Percentiles rank a stretch among this genome's conserved stretches.
Conservation (phyloP, 2,113 vertebrate species). For the Argyrosomus japonicus region DNA sequence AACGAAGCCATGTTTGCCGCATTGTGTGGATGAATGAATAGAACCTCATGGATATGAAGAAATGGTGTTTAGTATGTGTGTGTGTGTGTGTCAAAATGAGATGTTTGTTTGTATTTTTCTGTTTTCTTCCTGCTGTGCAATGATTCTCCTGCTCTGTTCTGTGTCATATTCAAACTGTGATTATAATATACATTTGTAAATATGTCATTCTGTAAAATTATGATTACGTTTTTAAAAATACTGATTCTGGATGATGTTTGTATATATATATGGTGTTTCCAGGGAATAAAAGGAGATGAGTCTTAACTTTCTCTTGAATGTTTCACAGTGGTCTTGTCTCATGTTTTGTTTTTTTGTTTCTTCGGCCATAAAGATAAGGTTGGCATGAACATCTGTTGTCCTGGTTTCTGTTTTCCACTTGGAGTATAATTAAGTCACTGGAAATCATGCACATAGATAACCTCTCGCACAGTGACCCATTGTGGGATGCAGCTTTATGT, state of each 20-base stretch:
- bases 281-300: slow-evolving; percentile 78
- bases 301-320: slow-evolving; percentile 47
- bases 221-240: slow-evolving; percentile 73
- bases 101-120: slow-evolving; percentile 26
- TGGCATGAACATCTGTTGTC: slow-evolving; percentile 13
- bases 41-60: slow-evolving; percentile 41
- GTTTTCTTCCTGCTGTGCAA: slow-evolving; percentile 42
- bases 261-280: slow-evolving; percentile 75
- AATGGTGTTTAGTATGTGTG: slow-evolving; percentile 6
- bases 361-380: not conserved
- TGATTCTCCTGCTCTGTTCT: slow-evolving; percentile 44
- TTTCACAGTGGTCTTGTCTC: not conserved
- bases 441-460: not conserved
- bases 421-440: not conserved
- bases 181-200: slow-evolving; percentile 84
- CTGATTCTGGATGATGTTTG: slow-evolving; percentile 66
- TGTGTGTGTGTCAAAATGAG: not conserved
- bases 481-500: slow-evolving; percentile 14
- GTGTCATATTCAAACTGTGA: slow-evolving; percentile 82
- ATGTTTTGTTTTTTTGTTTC: not conserved
- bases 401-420: slow-evolving; percentile 2
- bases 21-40: slow-evolving; percentile 10
- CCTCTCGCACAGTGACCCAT: slow-evolving; percentile 28
- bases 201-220: slow-evolving; percentile 81
- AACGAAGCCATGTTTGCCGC: slow-evolving; percentile 50